These are phyloP conservation scores for Gorsachius goisagi DNA, from an alignment of 2,113 vertebrate species.

Conservation along the genomic window DNA sequence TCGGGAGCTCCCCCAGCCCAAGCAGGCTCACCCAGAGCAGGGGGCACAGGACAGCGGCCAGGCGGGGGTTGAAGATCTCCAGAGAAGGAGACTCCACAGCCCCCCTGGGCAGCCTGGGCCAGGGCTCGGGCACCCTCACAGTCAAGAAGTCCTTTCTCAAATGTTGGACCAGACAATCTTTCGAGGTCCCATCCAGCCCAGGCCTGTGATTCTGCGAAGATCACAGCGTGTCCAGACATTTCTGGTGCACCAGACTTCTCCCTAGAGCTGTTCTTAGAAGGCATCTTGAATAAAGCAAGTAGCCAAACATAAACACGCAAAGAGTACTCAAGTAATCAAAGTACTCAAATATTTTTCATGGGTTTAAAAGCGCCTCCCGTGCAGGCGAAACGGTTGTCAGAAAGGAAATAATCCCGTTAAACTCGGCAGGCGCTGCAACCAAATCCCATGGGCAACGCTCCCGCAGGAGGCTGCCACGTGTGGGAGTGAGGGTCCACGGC, in stretches of 20 bases:
- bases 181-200: not conserved
- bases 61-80: too few species aligned
- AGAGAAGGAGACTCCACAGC: too few species aligned
- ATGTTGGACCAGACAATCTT: not conserved
- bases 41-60: too few species aligned
- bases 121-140: too few species aligned
- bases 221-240: too few species aligned
- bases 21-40: too few species aligned
- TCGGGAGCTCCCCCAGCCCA: too few species aligned
- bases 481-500: not conserved
- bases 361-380: not conserved
- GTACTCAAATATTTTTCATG: not conserved
- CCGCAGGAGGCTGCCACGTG: fast-evolving
- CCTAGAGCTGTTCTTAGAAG: not conserved
- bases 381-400: too few species aligned
- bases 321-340: not conserved
- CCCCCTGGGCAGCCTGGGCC: too few species aligned
- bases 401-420: not conserved
- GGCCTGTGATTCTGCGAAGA: not conserved
- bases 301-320: fast-evolving
- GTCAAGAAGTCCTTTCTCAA: too few species aligned
- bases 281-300: not conserved
- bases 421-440: too few species aligned
- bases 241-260: not conserved
- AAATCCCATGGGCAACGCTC: not conserved